phyloP scores from a whole-genome alignment of 2,797 vertebrate genomes.

The Poliocrania exsul region DNA sequence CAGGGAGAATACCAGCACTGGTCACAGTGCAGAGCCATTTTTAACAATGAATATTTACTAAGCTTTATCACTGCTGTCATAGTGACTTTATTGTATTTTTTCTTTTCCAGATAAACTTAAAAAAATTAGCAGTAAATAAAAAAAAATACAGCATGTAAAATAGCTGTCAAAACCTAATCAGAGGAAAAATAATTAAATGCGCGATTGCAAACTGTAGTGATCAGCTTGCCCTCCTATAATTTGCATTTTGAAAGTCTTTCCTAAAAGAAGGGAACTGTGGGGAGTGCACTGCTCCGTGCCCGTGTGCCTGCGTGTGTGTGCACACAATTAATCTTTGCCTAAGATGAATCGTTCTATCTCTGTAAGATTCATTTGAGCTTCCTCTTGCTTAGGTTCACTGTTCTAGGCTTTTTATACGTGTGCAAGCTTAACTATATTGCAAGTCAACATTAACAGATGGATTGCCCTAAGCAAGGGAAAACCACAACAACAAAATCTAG shows the following conservation, averaged over 20 bases:
- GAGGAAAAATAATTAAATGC: constrained; percentile 27
- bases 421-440: constrained; percentile 13
- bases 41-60: constrained; percentile 68
- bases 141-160: background rate
- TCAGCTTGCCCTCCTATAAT: background rate
- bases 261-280: background rate
- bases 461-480: constrained; percentile 78
- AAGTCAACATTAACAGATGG: constrained; percentile 77
- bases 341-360: constrained; percentile 16
- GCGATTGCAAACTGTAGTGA: background rate
- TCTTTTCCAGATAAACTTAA: background rate
- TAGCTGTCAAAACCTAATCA: background rate
- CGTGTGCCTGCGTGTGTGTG: background rate
- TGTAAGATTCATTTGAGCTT: background rate
- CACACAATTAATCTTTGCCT: background rate
- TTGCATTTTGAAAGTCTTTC: background rate
- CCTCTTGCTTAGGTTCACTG: constrained; percentile 1
- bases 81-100: background rate
- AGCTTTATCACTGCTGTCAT: constrained; percentile 40
- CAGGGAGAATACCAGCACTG: constrained; percentile 70
- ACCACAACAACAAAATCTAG: constrained; percentile 66
- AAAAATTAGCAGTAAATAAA: constrained; percentile 2
- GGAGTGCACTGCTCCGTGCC: background rate
- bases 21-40: constrained; percentile 67
- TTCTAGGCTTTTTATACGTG: constrained; percentile 2